Evolutionary conservation across 2,113 vertebrate genomes (phyloP), one percentile per base, ranked within the genome.

Genomic region (Gadus macrocephalus): DNA sequence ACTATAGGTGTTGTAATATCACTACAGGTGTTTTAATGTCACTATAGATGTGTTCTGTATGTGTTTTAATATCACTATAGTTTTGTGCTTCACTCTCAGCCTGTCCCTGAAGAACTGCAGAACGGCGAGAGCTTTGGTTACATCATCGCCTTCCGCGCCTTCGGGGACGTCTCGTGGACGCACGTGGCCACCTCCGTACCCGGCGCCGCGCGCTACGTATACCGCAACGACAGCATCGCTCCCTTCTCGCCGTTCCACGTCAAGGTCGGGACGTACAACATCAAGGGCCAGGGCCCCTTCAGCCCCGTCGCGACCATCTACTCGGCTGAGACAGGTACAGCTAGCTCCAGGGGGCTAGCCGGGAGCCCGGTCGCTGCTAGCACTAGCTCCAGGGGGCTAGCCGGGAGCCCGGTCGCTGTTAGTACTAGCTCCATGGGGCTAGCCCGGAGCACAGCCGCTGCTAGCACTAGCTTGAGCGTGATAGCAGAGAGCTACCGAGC

Each of bases 101-200:
- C 95, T 71, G 90, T 98, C 74, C 95, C 95, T 0, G 96, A 98
- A 87, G 95, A 98, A 88, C 81, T 97, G n/a, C 95, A 97, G 85
- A 97, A 96, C 1, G 95, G 95, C 58, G 95, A 95, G 71, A 95
- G 95, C n/a, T 96, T 97, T 58, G 95, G 96, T 8, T 98, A 97
- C 74, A 95, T 97, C 35, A 94, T 97, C 1, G 95, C 95, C 64
- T 95, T 97, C 84, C 94, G 95, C 0, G 93, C 94, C n/a, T 89
- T 91, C 2, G 95, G 94, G 58, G 89, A 94, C 71, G 91, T 91
- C 6, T 95, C 88, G 0, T 98, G 96, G 96, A 97, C 95, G 22
- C 95, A 96, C 66, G 95, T 94, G 0, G 95, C 96, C 79, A 94
- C 95, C 62, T 94, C 95, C 0, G 93, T 93, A 2, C 92, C 95